Evolutionary conservation across 92 coral and sea anemone species (phyloP).

Genomic region (Epizoanthus fatuus): DNA sequence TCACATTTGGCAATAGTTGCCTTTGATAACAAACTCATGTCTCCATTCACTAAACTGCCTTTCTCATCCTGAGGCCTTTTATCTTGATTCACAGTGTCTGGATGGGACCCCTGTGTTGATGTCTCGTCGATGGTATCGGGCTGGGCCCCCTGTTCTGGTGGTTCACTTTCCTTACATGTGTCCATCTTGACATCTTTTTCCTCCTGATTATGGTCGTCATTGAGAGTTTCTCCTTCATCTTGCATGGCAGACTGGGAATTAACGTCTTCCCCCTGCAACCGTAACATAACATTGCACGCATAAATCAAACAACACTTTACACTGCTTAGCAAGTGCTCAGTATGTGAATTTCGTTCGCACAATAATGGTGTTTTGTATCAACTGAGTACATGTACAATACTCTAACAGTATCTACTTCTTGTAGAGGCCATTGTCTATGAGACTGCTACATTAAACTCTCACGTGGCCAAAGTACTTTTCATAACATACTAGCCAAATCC

Average conservation of each 20-base stretch:
- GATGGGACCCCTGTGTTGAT: neutral
- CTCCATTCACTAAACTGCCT: constrained; percentile 30
- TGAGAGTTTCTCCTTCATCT: neutral
- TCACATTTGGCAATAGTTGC: constrained; percentile 35
- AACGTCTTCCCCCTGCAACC: neutral
- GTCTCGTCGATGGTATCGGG: neutral
- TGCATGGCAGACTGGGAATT: neutral
- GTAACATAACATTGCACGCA: too few species aligned
- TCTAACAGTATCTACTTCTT: too few species aligned
- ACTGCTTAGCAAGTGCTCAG: too few species aligned
- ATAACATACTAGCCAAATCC: too few species aligned
- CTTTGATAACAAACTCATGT: constrained; percentile 10
- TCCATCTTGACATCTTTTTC: neutral
- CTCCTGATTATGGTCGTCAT: neutral
- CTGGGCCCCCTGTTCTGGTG: neutral
- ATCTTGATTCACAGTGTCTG: neutral
- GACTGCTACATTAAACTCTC: too few species aligned
- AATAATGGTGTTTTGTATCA: too few species aligned
- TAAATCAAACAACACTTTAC: too few species aligned
- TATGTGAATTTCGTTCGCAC: too few species aligned
- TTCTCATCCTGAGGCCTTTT: neutral
- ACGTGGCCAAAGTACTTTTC: too few species aligned
- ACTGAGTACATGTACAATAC: too few species aligned
- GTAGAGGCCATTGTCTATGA: too few species aligned
- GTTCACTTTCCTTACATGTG: neutral